Base-by-base conservation (phyloP, 2,113 vertebrate species). In the Rhinogobius similis region DNA sequence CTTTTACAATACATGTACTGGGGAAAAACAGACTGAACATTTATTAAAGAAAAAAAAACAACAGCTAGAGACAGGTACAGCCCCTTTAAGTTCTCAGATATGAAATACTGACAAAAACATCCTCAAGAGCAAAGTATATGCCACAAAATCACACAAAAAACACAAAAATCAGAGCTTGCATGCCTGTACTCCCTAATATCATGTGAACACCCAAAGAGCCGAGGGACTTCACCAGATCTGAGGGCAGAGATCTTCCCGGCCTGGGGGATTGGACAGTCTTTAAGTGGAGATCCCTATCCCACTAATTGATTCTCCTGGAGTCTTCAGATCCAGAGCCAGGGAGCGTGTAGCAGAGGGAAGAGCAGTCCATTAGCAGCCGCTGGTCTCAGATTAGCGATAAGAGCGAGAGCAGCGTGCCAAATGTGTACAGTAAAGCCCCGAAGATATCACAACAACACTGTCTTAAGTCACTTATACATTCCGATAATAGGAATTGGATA, bases 331-430 rank as follows among this genome's bases (percentile, higher is more conserved):
- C 67, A 39, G 62, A 78, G 73, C 78, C 69, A 81, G 71, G n/a
- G 74, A 79, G 71, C 53, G 67, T 68, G 61, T 44, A 16, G n/a
- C 39, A 55, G 41, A 41, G 68, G 77, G 68, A 81, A 68, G 86
- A 73, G 64, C 70, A 73, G 77, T 75, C 81, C 76, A 88, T 88
- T 85, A 86, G 59, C 64, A 72, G 70, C 63, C 81, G 82, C 76
- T 85, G 58, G 83, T 86, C 62, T 50, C 83, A 81, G 80, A 79
- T 87, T 78, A 85, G 58, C 73, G 68, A 81, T 86, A 74, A 81
- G 83, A 81, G 67, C 67, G 10, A 27, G 70, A 68, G 70, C 81
- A 67, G 29, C 38, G 72, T 76, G 70, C 55, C 70, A 78, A 76
- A 78, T 44, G 59, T 64, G 72, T 64, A 68, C 73, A 55, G 58